Conservation (phyloP, 2,113 vertebrate genomes). For the Cottus gobio region DNA sequence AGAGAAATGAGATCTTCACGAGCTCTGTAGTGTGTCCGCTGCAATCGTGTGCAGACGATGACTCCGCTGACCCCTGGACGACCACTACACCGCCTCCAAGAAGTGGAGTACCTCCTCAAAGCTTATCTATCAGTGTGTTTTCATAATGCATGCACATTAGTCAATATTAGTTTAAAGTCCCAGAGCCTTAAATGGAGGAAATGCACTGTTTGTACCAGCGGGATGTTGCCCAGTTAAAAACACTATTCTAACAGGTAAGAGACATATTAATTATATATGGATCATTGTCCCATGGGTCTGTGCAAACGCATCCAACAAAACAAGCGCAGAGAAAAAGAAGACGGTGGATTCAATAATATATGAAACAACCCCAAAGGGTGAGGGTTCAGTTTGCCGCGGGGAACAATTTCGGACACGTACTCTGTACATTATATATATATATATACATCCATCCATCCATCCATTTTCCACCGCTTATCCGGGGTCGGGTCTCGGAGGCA, state of each 20-base stretch:
- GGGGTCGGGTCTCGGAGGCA: too few relatives aligned
- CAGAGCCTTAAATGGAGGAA: background rate
- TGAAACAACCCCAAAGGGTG: background rate
- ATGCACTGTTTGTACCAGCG: background rate
- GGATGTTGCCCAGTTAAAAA: background rate
- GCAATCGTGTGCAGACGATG: constrained; percentile 26
- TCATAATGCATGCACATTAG: background rate
- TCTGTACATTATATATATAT: background rate
- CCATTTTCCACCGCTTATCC: too few relatives aligned
- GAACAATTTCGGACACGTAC: background rate
- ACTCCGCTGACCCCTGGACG: constrained; percentile 31
- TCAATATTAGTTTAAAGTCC: background rate
- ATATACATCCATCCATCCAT: too few relatives aligned
- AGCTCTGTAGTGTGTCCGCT: constrained; percentile 10
- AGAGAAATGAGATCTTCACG: constrained; percentile 25
- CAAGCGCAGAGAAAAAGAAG: background rate
- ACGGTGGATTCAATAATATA: background rate
- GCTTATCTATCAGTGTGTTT: background rate
- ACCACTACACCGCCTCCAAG: background rate
- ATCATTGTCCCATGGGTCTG: background rate
- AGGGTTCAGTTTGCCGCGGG: background rate
- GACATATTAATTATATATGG: background rate
- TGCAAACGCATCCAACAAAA: background rate
- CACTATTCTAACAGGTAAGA: background rate
- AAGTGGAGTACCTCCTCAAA: background rate